Base-by-base conservation (phyloP, 2,797 vertebrate genomes). In the Gallirallus australis region DNA sequence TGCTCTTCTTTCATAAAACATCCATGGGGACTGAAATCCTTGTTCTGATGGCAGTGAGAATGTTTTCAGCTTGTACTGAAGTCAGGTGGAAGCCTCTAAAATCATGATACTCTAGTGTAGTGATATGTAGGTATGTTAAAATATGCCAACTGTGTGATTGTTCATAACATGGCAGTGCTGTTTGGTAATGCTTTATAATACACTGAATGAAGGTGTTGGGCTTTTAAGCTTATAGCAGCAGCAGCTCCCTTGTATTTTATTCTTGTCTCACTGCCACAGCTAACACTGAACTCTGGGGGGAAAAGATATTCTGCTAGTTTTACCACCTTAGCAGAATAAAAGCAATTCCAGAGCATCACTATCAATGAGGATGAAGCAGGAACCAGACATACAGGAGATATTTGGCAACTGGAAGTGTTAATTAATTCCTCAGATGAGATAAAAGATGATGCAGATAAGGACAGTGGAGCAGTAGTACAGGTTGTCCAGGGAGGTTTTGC, bases 351-450 rank as follows among this genome's bases (percentile, higher is more conserved):
- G 33, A 23, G 12, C 80, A 33, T 15, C 57, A 63, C 2, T 71
- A 57, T 47, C 12, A 72, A 45, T 61, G 37, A 23, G 3, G 19
- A 77, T 45, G 76, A 91, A 91, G 47, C 21, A 82, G 79, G 37
- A 94, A 59, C 27, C 42, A 45, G 42, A 85, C 65, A 80, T 87
- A 53, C 4, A 57, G 68, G 33, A 23, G 15, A 45, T 89, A 79
- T 20, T 2, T 92, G 64, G 45, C 53, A 85, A 69, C 48, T 91
- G 72, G 71, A 85, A 89, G 33, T 68, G 64, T 57, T 73, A 79
- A 90, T 86, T 95, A 80, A 42, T 90, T 89, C 86, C 52, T 95
- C 61, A 88, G 86, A 81, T 89, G 47, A 91, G 91, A 89, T 90
- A 71, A 73, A 81, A 86, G 73, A 79, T 71, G 83, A 80, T 77